Evolutionary conservation across 2,888 invertebrate species (phyloP), one percentile per base, ranked within the genome.

Genomic region (Melikaiella ostensackeni): DNA sequence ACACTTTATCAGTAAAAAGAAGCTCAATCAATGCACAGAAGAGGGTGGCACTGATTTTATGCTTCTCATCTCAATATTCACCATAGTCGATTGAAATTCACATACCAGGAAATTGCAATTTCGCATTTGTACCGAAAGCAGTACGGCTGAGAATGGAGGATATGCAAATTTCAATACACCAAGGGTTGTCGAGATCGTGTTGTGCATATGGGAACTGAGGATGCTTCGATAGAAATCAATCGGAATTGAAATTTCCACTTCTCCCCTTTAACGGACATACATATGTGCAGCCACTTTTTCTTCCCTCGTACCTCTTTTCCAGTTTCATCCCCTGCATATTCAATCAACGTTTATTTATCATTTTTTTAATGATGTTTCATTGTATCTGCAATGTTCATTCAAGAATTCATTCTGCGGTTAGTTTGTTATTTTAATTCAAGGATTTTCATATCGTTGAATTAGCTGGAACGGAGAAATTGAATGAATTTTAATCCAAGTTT

Each of bases 21-120:
- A 30, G 30, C 4, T 66, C 46, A 66, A 66, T 46, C 19, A 66
- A 66, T 66, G 9, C 0, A 16, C 5, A 42, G 19, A 66, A 46
- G 42, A 46, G 27, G 42, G 19, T 16, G 42, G 19, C 46, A 19
- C 19, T 27, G 66, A 66, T 66, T 66, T 30, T 27, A 21, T 61
- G n/a, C 30, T 73, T 57, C 33, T 33, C 21, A 59, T 59, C 57
- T 16, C 38, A 61, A 42, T 74, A 42, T 59, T 59, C 74, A 57
- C 35, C 16, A 35, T 74, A 50, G 30, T 84, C 84, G 83, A 83
- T 84, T 83, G 80, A 80, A 84, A 80, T 81, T 81, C 74, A 78
- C 74, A 80, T 75, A 55, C 77, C 81, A 81, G 85, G 84, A 85
- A 85, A 85, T 85, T 86, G 82, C 84, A 81, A 84, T 84, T 83